Base-by-base conservation (phyloP, 2,113 vertebrate species). In the Loxodonta africana region DNA sequence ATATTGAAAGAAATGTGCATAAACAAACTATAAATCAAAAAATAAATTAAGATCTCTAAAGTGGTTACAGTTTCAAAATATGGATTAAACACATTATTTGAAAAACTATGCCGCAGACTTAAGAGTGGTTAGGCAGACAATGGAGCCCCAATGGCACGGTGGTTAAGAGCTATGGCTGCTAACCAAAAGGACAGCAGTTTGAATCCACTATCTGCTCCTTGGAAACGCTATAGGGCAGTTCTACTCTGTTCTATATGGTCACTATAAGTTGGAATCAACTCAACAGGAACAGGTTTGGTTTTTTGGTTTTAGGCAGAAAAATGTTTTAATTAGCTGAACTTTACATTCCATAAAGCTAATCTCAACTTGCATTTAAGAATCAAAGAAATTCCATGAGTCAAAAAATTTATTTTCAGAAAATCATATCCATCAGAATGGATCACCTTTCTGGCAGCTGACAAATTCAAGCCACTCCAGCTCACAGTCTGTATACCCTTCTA, bases 21-120 rank as follows among this genome's bases (percentile, higher is more conserved):
- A 96, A 94, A 82, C 48, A 84, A 95, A 95, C 20, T 84, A 94
- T 81, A 96, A 88, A 25, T n/a, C 17, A 82, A 96, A 84, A 93
- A 86, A 60, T 83, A 94, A 91, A 85, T 83, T 88, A 81, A 88
- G 17, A 69, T 83, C 51, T 85, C 74, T 80, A 63, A 89, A 86
- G 15, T 67, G 4, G 5, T 80, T 95, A 48, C 3, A 90, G 20
- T 87, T 95, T 95, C 62, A 95, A 93, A 96, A 83, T 86, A 94
- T 33, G 15, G 33, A 74, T 71, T 73, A 69, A 94, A 62, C 10
- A 69, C 14, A 73, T 46, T 63, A 77, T 94, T 83, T 96, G 46
- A 88, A 95, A 90, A 90, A 30, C 23, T 65, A 25, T 83, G 48
- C 46, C 77, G 6, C 37, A 14, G 51, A 77, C 87, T 95, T 80